Percentiles rank a stretch among this genome's conserved stretches.
phyloP scores from a whole-genome alignment of 2,888 invertebrate genomes.

The Stegana nigrithorax region DNA sequence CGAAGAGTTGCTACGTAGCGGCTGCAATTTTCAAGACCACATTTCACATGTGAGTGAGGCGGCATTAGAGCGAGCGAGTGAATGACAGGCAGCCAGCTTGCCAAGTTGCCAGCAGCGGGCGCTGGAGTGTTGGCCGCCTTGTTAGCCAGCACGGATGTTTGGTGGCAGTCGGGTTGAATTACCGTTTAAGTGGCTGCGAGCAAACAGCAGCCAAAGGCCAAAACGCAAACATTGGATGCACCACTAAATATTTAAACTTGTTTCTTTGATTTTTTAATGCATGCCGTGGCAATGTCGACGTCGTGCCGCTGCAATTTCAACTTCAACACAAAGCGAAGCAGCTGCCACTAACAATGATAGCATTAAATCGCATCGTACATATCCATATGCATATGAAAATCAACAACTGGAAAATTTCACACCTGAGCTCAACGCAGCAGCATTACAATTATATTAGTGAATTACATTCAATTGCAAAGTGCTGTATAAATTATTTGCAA shows the following conservation, averaged over 20 bases:
- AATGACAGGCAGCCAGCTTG: background rate
- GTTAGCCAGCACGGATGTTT: conserved; percentile 24
- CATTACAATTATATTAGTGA: conserved; percentile 16
- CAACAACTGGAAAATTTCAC: conserved; percentile 21
- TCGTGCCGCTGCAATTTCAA: background rate
- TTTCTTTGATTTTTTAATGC: background rate
- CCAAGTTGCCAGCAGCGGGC: background rate
- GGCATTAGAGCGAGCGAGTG: conserved; percentile 4
- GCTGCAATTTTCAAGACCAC: conserved; percentile 42
- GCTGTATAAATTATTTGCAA: background rate
- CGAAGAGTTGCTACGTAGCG: too few species aligned
- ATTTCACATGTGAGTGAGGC: conserved; percentile 44
- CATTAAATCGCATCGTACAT: background rate
- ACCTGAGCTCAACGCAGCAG: conserved; percentile 5
- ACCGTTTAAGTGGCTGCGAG: conserved; percentile 41
- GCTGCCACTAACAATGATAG: background rate
- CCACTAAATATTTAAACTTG: background rate
- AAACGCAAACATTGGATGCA: conserved; percentile 19
- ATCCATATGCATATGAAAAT: conserved; percentile 9
- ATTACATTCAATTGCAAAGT: conserved; percentile 7
- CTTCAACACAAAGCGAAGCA: background rate
- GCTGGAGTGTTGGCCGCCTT: background rate
- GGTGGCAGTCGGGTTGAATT: conserved; percentile 32
- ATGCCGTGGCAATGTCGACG: background rate
- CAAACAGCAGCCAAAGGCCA: conserved; percentile 28